Evolutionary conservation across 2,797 vertebrate genomes (phyloP).

Genomic region (Malurus leucopterus): DNA sequence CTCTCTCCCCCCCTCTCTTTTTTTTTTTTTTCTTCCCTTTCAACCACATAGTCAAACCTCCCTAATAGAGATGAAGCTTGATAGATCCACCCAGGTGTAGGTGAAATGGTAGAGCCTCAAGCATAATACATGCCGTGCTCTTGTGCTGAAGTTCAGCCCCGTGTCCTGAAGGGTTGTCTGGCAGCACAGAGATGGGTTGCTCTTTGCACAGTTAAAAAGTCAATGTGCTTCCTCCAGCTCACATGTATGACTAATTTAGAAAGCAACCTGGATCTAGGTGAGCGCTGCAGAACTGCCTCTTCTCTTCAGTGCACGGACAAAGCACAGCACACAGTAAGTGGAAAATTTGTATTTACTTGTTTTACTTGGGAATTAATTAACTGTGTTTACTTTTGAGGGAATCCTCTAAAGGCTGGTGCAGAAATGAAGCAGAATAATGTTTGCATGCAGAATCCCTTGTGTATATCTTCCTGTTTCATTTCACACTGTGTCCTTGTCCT

Average conservation of each 20-base stretch:
- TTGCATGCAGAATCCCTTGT: conserved; percentile 46
- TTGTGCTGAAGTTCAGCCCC: conserved; percentile 70
- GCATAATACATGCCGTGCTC: conserved; percentile 62
- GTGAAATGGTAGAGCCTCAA: conserved; percentile 71
- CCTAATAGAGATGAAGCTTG: conserved; percentile 74
- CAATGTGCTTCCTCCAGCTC: conserved; percentile 41
- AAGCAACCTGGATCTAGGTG: conserved; percentile 70
- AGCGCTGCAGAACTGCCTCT: conserved; percentile 20
- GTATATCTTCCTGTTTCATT: conserved; percentile 54
- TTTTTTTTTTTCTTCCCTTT: conserved; percentile 18
- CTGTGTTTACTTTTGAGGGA: conserved; percentile 67
- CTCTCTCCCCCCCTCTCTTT: not conserved
- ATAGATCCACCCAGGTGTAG: conserved; percentile 79
- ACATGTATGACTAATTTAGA: conserved; percentile 57
- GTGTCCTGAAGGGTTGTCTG: conserved; percentile 62
- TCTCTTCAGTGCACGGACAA: conserved; percentile 53
- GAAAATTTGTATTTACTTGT: conserved; percentile 52
- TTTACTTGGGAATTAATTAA: conserved; percentile 70
- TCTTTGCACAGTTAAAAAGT: conserved; percentile 63
- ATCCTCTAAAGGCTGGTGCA: conserved; percentile 61
- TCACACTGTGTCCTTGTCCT: conserved; percentile 38
- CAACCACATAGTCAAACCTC: conserved; percentile 63
- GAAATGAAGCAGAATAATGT: conserved; percentile 58
- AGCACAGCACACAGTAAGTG: conserved; percentile 70
- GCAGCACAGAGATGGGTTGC: conserved; percentile 48